Conservation (phyloP, 2,888 invertebrate genomes). For the Ennomos erosarius region DNA sequence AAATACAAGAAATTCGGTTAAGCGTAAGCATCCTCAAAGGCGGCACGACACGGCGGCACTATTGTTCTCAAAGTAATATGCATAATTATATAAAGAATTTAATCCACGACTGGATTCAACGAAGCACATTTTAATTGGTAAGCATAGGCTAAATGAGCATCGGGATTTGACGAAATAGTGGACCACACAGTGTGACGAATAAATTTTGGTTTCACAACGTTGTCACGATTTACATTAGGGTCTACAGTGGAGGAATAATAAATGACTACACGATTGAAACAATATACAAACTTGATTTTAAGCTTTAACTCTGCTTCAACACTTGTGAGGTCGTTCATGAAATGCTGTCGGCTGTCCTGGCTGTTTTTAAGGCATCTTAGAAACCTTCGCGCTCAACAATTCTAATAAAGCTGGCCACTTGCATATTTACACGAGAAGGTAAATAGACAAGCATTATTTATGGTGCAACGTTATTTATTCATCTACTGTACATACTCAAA, state of each 20-base stretch:
- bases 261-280: neutral
- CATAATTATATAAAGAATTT: conserved; percentile 40
- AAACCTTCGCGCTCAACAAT: too few species aligned
- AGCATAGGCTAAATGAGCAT: conserved; percentile 23
- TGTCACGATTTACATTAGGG: conserved; percentile 50
- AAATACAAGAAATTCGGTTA: conserved; percentile 29
- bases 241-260: conserved; percentile 6
- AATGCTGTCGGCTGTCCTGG: too few species aligned
- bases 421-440: too few species aligned
- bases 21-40: conserved; percentile 31
- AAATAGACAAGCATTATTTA: too few species aligned
- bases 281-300: neutral
- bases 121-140: conserved; percentile 38
- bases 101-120: conserved; percentile 32
- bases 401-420: too few species aligned
- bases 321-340: too few species aligned
- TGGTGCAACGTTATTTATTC: too few species aligned
- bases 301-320: too few species aligned
- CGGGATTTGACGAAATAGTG: conserved; percentile 37
- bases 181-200: conserved; percentile 56
- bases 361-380: too few species aligned
- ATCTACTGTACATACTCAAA: neutral
- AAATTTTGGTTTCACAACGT: conserved; percentile 49
- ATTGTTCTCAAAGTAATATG: conserved; percentile 40
- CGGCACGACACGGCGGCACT: conserved; percentile 34